Conservation (phyloP, 1,140 invertebrate species). For the Drosophila burlai region DNA sequence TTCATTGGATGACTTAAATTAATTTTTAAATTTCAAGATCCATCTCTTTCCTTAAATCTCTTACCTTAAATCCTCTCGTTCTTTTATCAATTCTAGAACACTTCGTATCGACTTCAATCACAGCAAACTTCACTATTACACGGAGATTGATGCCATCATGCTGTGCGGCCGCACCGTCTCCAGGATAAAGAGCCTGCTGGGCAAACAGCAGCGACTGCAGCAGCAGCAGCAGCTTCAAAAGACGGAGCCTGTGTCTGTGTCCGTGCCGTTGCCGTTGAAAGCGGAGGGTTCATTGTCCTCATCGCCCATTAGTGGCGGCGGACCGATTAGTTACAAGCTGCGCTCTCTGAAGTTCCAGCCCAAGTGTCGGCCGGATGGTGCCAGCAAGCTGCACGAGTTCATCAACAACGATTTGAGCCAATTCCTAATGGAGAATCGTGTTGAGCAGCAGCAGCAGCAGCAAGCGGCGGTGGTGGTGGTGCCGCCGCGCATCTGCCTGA, state of each 20-base stretch:
- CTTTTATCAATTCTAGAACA: slow-evolving; percentile 85
- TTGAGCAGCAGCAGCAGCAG: slow-evolving; percentile 11
- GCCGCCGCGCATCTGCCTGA: slow-evolving; percentile 26
- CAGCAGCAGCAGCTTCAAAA: slow-evolving; percentile 35
- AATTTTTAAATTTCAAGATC: neutral
- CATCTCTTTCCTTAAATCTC: neutral
- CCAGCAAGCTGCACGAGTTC: slow-evolving; percentile 70
- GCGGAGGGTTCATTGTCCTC: neutral
- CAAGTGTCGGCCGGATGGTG: slow-evolving; percentile 51
- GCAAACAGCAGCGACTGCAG: slow-evolving; percentile 33
- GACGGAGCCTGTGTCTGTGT: neutral
- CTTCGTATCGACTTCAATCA: slow-evolving; percentile 94
- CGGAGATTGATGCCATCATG: slow-evolving; percentile 94
- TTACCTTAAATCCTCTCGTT: neutral
- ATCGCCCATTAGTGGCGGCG: slow-evolving; percentile 21
- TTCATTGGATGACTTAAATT: too few relatives aligned
- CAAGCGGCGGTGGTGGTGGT: neutral
- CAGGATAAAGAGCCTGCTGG: slow-evolving; percentile 45
- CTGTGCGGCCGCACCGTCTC: slow-evolving; percentile 87
- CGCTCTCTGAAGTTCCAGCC: slow-evolving; percentile 77
- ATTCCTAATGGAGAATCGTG: slow-evolving; percentile 59
- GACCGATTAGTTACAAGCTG: slow-evolving; percentile 76
- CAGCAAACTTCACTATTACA: slow-evolving; percentile 92
- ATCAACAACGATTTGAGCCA: slow-evolving; percentile 85
- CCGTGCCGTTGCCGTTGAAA: neutral